Base-by-base conservation (phyloP, 2,888 invertebrate genomes). In the Melangyna quadrimaculata region DNA sequence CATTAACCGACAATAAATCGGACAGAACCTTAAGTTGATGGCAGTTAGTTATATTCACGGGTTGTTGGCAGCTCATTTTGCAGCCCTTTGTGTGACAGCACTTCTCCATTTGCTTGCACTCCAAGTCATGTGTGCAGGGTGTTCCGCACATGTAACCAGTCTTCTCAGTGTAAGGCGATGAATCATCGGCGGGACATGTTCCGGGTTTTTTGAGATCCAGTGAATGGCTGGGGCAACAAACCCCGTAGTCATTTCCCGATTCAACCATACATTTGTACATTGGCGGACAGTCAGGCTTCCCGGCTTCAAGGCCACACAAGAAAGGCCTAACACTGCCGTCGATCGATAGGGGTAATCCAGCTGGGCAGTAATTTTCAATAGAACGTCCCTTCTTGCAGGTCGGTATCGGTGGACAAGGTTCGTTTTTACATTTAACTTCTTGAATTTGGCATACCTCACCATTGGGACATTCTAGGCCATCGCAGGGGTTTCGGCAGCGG, bases 351-450 rank as follows among this genome's bases (percentile, higher is more conserved):
- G 95, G 95, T 69, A 95, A 94, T 67, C 97, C 96, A 2, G 95
- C 95, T 0, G 96, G 96, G 88, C 97, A 97, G 75, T 96, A 95
- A 88, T 95, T 96, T 86, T 95, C 94, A 70, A 97, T 93, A 89
- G 95, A 96, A 89, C 95, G 94, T 7, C 96, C 96, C 89, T 96
- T 94, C 92, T 96, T 93, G 94, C 97, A 97, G 19, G 96, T 96
- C 57, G 97, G 97, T 22, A 97, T 93, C 9, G 97, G 97, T 0
- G 97, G 97, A 88, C 97, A 97, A 0, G 97, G 97, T 69, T 96
- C 96, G 53, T 94, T 94, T 65, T 95, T 93, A 89, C 97, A 97
- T 3, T 95, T 95, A 5, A 95, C 94, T 88, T 97, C 96, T 89
- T 96, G 95, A 88, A 96, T 91, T 90, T 96, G 96, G 89, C 97